A percentile compares a stretch with the other conserved stretches of the same genome.
Conservation (phyloP, 2,113 vertebrate genomes). For the Bufo bufo region DNA sequence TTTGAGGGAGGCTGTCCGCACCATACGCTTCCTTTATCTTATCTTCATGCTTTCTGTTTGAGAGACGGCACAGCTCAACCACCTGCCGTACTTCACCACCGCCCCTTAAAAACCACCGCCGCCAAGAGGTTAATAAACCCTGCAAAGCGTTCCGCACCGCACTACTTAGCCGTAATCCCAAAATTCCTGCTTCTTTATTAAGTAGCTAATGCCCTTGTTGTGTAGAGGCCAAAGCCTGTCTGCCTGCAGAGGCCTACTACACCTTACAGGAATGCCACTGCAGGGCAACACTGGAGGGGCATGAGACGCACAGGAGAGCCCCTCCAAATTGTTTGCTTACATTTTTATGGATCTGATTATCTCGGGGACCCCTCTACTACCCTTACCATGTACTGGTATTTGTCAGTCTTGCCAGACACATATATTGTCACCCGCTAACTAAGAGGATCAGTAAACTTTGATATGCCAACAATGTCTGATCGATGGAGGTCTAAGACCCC, state of each 20-base stretch:
- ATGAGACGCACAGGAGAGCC: no score
- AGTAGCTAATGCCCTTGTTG: slow-evolving; percentile 1
- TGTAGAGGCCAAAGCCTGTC: background rate
- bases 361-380: no score
- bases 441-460: background rate
- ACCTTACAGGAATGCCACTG: background rate
- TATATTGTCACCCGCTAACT: no score
- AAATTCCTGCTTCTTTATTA: slow-evolving; percentile 32
- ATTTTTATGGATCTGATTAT: no score
- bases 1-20: no score
- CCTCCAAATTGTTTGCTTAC: no score
- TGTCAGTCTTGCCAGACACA: background rate
- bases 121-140: slow-evolving; percentile 5
- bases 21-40: no score
- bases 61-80: background rate
- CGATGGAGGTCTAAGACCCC: background rate
- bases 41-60: background rate
- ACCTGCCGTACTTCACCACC: background rate
- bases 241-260: background rate
- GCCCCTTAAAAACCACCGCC: background rate
- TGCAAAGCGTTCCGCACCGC: background rate
- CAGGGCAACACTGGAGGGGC: background rate
- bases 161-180: slow-evolving; percentile 21
- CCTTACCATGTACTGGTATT: no score
- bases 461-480: background rate